Percentiles rank a stretch among this genome's conserved stretches.
Evolutionary conservation across 2,888 invertebrate species (phyloP).

Genomic region (Melinaea marsaeus): DNA sequence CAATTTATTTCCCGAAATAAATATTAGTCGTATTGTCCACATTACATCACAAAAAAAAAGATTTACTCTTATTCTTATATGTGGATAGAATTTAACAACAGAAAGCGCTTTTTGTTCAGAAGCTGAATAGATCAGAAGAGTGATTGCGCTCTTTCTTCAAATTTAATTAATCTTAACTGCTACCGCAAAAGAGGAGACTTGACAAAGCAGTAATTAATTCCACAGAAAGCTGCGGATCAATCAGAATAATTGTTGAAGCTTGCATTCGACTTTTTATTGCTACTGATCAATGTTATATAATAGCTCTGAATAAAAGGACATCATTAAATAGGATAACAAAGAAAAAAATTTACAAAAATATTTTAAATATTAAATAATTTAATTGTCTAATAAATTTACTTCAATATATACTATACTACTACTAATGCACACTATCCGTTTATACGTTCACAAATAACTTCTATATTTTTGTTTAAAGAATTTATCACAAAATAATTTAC

Average conservation of each 20-base stretch:
- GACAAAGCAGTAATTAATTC: slow-evolving; percentile 61
- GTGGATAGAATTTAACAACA: not conserved
- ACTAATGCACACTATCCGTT: no score
- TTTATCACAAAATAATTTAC: not conserved
- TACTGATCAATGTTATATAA: slow-evolving; percentile 20
- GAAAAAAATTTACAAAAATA: not conserved
- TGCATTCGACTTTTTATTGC: slow-evolving; percentile 40
- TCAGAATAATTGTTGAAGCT: slow-evolving; percentile 62
- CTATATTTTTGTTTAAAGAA: not conserved
- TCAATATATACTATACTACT: no score
- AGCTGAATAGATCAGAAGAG: slow-evolving; percentile 31
- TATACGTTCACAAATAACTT: no score
- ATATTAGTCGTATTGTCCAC: no score
- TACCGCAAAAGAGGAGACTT: slow-evolving; percentile 44
- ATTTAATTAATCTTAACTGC: slow-evolving; percentile 50
- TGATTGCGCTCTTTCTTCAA: slow-evolving; percentile 39
- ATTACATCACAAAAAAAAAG: not conserved
- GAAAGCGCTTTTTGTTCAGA: slow-evolving; percentile 8
- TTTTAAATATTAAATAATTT: not conserved
- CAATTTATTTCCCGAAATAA: no score
- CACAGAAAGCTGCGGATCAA: slow-evolving; percentile 60
- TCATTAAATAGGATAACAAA: not conserved
- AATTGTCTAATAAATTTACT: no score
- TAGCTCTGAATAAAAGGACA: not conserved
- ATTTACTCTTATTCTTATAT: not conserved